Evolutionary conservation across 2,797 vertebrate species (phyloP), one percentile per base, ranked within the genome.

Genomic region (Tiaroga cobitis): DNA sequence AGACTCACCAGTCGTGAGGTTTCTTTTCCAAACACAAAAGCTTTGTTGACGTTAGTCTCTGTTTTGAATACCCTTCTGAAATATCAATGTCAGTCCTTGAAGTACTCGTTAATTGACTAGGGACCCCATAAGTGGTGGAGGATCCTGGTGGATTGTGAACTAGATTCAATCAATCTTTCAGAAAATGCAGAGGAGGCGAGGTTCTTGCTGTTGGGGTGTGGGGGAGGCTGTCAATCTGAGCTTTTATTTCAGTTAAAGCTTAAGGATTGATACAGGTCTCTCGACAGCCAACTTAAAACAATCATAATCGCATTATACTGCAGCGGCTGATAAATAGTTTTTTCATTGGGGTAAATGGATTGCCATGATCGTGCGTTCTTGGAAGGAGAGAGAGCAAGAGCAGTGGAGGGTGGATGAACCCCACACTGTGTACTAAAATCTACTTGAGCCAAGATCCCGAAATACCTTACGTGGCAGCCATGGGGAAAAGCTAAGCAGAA

Each of bases 31-130:
- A 79, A 72, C 41, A 63, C 69, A 67, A 39, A 65, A 43, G 10
- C 29, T 56, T 41, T 83, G 49, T 43, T 80, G 59, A 46, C 5
- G 26, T 78, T 78, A 80, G 54, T 59, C 24, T 79, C 41, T 80
- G 8, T 81, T 73, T 32, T 72, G 43, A 63, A 83, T 78, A 70
- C 80, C 37, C 37, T 26, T n/a, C 54, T 81, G 32, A 72, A 77
- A 87, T 76, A 77, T 77, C 29, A 76, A 51, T 59, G 61, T 69
- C 46, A 80, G 10, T 68, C 80, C 21, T 67, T 73, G 11, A 74
- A 78, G 79, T 59, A 78, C 83, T 83, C 37, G 74, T 85, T 87
- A 81, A 79, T 74, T 46, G 63, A 77, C 82, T 82, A 19, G 75
- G 24, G 82, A 80, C 61, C 56, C 26, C 9, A 2, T 49, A 73